Conservation (phyloP, 2,888 invertebrate genomes). For the Cheilosia vernalis region DNA sequence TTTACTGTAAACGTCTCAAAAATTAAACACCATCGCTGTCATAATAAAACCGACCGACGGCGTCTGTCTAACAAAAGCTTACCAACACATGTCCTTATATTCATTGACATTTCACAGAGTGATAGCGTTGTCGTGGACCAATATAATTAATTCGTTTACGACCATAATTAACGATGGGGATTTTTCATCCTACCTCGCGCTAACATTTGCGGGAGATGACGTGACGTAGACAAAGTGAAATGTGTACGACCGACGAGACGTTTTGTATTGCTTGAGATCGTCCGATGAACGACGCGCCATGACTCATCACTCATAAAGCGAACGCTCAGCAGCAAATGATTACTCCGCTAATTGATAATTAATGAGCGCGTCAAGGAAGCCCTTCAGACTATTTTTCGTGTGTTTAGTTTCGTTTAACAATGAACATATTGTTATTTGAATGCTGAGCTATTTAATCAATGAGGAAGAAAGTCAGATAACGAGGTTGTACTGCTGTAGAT, state of each 20-base stretch:
- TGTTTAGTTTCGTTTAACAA: not conserved
- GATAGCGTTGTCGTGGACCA: not conserved
- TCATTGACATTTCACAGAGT: conserved; percentile 1
- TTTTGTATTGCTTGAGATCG: conserved; percentile 15
- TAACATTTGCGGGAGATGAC: not conserved
- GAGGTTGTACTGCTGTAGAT: too few relatives aligned
- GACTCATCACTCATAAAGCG: conserved; percentile 41
- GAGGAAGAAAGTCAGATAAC: too few relatives aligned
- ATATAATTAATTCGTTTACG: conserved; percentile 33
- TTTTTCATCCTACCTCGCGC: not conserved
- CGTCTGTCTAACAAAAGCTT: conserved; percentile 22
- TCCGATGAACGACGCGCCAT: conserved; percentile 29
- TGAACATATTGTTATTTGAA: not conserved
- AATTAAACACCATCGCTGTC: conserved; percentile 32
- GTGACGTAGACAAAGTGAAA: conserved; percentile 47
- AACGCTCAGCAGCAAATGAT: conserved; percentile 31
- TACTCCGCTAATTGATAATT: conserved; percentile 53
- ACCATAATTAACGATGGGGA: conserved; percentile 43
- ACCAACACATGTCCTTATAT: conserved; percentile 45
- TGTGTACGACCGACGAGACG: conserved; percentile 9
- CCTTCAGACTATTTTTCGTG: conserved; percentile 19
- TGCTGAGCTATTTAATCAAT: too few relatives aligned
- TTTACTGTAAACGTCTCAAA: conserved; percentile 42
- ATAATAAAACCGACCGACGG: conserved; percentile 7
- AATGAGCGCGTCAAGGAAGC: conserved; percentile 52